A percentile compares a stretch with the other conserved stretches of the same genome.
These are phyloP conservation scores for Poeciliopsis turneri DNA, from an alignment of 2,797 vertebrate genomes.

Conservation along the genomic window DNA sequence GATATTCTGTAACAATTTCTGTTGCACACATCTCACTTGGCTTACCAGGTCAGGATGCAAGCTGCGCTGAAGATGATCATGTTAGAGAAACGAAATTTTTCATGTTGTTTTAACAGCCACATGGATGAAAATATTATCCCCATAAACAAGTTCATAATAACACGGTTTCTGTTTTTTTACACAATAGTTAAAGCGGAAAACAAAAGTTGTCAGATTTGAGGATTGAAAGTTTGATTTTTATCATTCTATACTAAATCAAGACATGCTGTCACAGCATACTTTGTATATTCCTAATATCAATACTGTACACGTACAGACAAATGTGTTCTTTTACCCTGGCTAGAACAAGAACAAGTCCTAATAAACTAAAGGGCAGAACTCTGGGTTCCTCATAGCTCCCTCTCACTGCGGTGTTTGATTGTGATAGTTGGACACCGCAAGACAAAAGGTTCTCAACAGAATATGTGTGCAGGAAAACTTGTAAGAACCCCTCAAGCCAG, in stretches of 20 bases:
- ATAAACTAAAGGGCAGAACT: not conserved
- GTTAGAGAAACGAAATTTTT: not conserved
- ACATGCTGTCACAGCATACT: no score
- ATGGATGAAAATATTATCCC: no score
- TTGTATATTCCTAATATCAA: no score
- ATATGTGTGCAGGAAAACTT: not conserved
- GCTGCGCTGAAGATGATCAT: not conserved
- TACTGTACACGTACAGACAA: not conserved
- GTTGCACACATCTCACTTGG: not conserved
- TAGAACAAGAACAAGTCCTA: not conserved
- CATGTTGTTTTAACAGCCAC: not conserved
- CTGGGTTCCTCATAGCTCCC: not conserved
- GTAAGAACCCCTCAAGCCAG: not conserved
- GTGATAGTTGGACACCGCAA: not conserved
- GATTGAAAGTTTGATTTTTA: no score
- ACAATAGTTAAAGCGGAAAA: no score
- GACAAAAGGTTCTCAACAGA: not conserved
- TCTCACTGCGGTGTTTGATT: not conserved
- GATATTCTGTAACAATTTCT: not conserved
- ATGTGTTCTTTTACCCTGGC: not conserved
- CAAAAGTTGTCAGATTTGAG: no score
- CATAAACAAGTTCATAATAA: no score
- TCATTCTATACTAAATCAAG: no score
- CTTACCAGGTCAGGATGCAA: not conserved
- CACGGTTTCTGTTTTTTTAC: no score